These are phyloP conservation scores for Pholis gunnellus DNA, from an alignment of 2,113 vertebrate genomes.

Conservation along the genomic window DNA sequence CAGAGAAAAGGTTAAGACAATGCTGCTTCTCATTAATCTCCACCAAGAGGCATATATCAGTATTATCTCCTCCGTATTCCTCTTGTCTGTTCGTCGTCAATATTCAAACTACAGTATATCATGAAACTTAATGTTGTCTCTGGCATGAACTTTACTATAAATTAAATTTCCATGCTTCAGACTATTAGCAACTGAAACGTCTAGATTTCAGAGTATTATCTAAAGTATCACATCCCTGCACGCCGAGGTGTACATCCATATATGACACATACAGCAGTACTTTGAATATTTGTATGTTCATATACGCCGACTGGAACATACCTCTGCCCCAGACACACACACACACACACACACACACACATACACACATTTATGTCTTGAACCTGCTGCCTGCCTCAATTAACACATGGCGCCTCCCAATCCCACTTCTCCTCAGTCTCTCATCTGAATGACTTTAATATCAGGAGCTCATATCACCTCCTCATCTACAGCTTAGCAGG, in stretches of 20 bases:
- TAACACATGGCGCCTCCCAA: conserved; percentile 67
- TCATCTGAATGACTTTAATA: conserved; percentile 79
- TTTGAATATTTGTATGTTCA: not conserved
- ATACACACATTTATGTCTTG: conserved; percentile 12
- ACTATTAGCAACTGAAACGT: not conserved
- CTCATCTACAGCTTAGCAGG: conserved; percentile 76
- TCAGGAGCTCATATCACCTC: conserved; percentile 78
- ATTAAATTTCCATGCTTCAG: not conserved
- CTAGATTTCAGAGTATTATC: not conserved
- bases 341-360: not conserved
- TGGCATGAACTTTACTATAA: not conserved
- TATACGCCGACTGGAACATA: conserved; percentile 13
- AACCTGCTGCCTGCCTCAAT: conserved; percentile 68
- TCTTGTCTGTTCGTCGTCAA: not conserved
- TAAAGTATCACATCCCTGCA: not conserved
- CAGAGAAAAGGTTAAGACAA: not conserved
- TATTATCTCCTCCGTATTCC: not conserved
- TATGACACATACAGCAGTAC: not conserved
- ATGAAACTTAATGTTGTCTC: not conserved
- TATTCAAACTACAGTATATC: not conserved
- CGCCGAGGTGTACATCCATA: not conserved
- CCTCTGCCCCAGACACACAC: not conserved
- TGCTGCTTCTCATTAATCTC: not conserved
- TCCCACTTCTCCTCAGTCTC: conserved; percentile 61
- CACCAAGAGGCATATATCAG: not conserved